Percentiles rank a stretch among this genome's conserved stretches.
Conservation (phyloP, 2,888 invertebrate species). For the Sisyra terminalis region DNA sequence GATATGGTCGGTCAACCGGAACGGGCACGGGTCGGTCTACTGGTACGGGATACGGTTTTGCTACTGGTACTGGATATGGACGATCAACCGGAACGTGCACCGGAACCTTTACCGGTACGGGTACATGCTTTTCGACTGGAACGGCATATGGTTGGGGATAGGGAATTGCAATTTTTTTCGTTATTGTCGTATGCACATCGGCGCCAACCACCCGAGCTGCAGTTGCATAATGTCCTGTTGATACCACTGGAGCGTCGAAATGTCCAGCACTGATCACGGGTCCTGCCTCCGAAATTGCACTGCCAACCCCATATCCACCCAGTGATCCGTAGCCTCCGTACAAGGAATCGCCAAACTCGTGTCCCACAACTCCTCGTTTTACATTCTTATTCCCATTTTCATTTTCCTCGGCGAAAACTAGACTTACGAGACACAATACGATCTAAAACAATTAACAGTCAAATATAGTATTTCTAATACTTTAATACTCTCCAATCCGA, state of each 20-base stretch:
- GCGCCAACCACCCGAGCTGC: slow-evolving; percentile 14
- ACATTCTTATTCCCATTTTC: too few relatives aligned
- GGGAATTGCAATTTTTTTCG: slow-evolving; percentile 30
- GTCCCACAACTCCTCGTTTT: too few relatives aligned
- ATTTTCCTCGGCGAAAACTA: too few relatives aligned
- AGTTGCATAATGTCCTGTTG: background rate
- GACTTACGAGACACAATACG: too few relatives aligned
- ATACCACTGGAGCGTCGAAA: background rate
- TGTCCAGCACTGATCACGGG: background rate
- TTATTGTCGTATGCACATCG: slow-evolving; percentile 24
- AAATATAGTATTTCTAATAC: too few relatives aligned
- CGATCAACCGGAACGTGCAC: slow-evolving; percentile 18
- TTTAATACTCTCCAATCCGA: too few relatives aligned
- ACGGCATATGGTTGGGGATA: slow-evolving; percentile 35
- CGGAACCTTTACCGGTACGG: slow-evolving; percentile 26
- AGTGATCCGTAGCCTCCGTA: slow-evolving; percentile 3
- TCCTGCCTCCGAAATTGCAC: background rate
- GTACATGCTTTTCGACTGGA: slow-evolving; percentile 31
- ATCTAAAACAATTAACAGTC: too few relatives aligned
- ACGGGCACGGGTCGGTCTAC: slow-evolving; percentile 29
- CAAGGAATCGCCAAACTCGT: too few relatives aligned
- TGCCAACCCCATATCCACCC: slow-evolving; percentile 6
- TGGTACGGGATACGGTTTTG: slow-evolving; percentile 30
- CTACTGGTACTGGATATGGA: slow-evolving; percentile 30
- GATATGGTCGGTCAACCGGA: slow-evolving; percentile 27